Conservation (phyloP, 2,113 vertebrate genomes). For the Crotophaga sulcirostris region DNA sequence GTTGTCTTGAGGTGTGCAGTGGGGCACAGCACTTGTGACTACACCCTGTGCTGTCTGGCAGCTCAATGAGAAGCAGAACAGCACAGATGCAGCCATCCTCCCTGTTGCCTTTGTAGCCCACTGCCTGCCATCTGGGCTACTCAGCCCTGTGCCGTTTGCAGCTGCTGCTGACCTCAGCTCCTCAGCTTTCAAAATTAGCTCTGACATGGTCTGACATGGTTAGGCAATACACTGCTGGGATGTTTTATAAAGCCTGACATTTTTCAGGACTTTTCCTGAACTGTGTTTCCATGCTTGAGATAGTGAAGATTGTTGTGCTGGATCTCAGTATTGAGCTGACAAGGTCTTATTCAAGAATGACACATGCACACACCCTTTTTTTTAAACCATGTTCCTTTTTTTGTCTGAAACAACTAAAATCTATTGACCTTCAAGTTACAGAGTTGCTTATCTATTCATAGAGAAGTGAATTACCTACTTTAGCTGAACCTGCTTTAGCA, state of each 20-base stretch:
- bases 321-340: not conserved
- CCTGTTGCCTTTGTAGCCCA: not conserved
- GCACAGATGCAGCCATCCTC: fast-evolving
- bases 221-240: not conserved
- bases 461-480: not conserved
- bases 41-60: not conserved
- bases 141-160: not conserved
- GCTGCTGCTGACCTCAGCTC: not conserved
- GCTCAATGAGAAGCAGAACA: not conserved
- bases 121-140: not conserved
- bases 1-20: not conserved
- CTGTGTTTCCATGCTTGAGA: not conserved
- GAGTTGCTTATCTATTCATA: not conserved
- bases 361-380: fast-evolving
- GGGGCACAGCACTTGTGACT: not conserved
- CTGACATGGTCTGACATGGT: not conserved
- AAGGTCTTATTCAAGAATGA: not conserved
- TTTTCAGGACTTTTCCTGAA: not conserved
- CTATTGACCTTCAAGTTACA: not conserved
- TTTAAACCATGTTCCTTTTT: not conserved
- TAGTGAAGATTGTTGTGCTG: not conserved
- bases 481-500: no score
- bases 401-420: not conserved
- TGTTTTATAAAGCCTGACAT: not conserved
- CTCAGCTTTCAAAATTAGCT: not conserved